Evolutionary conservation across 1,140 invertebrate genomes (phyloP), one percentile per base, ranked within the genome.

Genomic region (Varroa destructor): DNA sequence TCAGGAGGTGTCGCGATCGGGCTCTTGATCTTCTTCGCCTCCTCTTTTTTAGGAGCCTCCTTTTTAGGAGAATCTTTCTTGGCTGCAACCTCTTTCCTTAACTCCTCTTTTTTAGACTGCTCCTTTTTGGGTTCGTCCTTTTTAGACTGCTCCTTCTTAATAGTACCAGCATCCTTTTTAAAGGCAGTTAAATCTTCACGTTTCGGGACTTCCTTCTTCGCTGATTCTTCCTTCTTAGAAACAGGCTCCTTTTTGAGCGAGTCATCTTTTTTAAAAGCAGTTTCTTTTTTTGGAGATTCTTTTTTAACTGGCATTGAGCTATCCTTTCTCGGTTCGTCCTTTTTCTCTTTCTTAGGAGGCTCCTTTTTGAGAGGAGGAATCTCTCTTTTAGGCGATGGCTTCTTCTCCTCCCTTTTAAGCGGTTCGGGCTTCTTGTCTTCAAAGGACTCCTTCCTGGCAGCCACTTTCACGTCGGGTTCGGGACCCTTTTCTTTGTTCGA

Each of bases 61-160:
- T 77, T 73, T 14, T 77, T 83, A 6, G 85, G 86, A 46, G 85
- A 84, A 5, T 85, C 84, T 75, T 86, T 83, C 76, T 84, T 76
- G 83, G 83, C 74, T 85, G 84, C 77, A 56, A 84, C 46, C 10
- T 46, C 54, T 51, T 40, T 40, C 40, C 40, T 67, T 37, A 4
- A 2, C 0, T 67, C 61, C 61, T 67, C 61, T 8, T 67, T 67
- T 36, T n/a, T 40, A 12, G 3, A 2, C 14, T 40, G 10, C 43
- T 40, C 40, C 46, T 67, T 67, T 37, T 40, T n/a, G 2, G 61
- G 2, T 40, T 67, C 61, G 40, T 67, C 61, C 36, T 67, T 67
- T 4, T n/a, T 40, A 12, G 14, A 2, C 14, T 40, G 10, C 37
- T 67, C 61, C 37, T 40, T 67, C 37, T 40, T 67, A 12, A 37